Evolutionary conservation across 2,113 vertebrate genomes (phyloP).

Genomic region (Albula goreensis): DNA sequence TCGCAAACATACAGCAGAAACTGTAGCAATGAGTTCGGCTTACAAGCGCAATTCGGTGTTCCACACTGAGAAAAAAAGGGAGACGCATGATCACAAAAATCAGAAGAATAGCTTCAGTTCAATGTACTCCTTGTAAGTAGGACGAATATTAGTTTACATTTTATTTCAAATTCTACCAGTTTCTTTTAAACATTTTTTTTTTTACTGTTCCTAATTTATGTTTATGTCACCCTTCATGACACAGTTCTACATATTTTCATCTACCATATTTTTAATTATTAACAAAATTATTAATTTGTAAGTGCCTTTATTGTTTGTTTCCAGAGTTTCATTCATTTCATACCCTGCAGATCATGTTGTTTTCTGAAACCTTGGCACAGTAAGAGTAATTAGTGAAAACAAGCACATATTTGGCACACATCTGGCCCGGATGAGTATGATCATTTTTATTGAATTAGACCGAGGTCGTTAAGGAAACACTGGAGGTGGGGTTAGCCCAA

Average conservation of each 20-base stretch:
- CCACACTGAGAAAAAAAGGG: no score
- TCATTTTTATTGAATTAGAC: neutral
- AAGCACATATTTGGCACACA: neutral
- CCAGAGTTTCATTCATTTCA: neutral
- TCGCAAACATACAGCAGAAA: no score
- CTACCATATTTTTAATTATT: no score
- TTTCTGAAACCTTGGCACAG: neutral
- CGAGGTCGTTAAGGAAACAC: neutral
- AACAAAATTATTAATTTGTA: neutral
- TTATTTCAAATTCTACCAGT: no score
- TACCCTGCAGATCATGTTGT: neutral
- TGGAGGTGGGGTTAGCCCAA: neutral
- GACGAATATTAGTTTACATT: no score
- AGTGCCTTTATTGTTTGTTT: neutral
- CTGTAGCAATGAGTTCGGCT: no score
- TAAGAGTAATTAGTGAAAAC: neutral
- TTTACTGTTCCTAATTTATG: neutral
- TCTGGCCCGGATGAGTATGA: neutral
- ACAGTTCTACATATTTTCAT: neutral
- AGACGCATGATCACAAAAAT: no score
- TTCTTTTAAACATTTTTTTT: no score
- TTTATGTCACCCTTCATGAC: neutral
- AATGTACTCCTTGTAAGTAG: no score
- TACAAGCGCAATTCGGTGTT: no score
- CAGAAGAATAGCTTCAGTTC: no score